Evolutionary conservation across 2,797 vertebrate species (phyloP), one percentile per base, ranked within the genome.

Genomic region (Ctenopoma kingsleyae): DNA sequence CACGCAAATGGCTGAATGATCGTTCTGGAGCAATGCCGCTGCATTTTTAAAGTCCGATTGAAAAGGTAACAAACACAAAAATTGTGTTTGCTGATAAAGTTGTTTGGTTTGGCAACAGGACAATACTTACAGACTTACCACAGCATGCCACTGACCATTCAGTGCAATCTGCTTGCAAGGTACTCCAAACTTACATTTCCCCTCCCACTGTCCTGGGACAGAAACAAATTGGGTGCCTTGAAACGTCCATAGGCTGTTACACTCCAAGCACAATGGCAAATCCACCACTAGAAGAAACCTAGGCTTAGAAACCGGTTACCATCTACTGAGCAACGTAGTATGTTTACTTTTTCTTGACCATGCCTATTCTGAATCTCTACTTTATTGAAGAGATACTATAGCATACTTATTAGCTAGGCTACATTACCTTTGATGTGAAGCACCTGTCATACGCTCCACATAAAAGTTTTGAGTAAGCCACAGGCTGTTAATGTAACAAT

Each of bases 61-160:
- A 5, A 27, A 27, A 27, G 4, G 3, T 4, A 27, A 27, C 25
- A 4, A 27, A 27, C 5, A 27, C 25, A 27, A 27, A 27, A 27
- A 5, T 27, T 27, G 25, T 27, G 25, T 27, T 65, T 23, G 44
- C 20, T 76, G 67, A 78, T 20, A 77, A 8, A 81, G 65, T 55
- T 67, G 59, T 46, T 75, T 63, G 30, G 23, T 78, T 82, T 80
- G 88, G 83, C 81, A 85, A 90, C 74, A 90, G 83, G 76, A 92
- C 82, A 88, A 85, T 78, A 86, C 82, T 30, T 89, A 84, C 77
- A 68, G 76, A 93, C 92, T 93, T 94, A 94, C 93, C 89, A 92
- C 92, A 90, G 88, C 88, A 91, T 81, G 86, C 58, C 88, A 89
- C 62, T 81, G 80, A 91, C 89, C 89, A 82, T 48, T 89, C 87